Evolutionary conservation across 2,113 vertebrate species (phyloP), one percentile per base, ranked within the genome.

Genomic region (Mus pahari): DNA sequence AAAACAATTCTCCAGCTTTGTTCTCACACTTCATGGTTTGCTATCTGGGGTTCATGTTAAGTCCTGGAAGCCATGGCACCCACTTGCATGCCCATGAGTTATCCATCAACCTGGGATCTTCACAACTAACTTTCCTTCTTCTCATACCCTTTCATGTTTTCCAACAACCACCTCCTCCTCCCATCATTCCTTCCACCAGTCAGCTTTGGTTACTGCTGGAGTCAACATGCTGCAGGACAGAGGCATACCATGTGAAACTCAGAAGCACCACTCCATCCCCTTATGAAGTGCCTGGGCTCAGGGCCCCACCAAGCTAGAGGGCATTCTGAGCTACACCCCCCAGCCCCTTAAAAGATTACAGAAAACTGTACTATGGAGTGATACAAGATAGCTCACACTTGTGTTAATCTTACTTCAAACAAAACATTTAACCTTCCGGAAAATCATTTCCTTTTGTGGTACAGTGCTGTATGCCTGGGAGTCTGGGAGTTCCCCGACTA

Each of bases 121-220:
- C 82, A 73, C 86, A 91, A 48, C 48, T n/a, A 28, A 79, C 74
- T 50, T 94, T 13, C n/a, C 73, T 83, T 79, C 95, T 91, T 48
- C 48, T 48, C 68, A n/a, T 68, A 90, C 45, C 16, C 73, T 78
- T 86, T 62, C 77, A 94, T 96, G 58, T 88, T 58, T 70, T 24
- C 1, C 73, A 87, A 58, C 58, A 62, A 60, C 19, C 14, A 64
- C 28, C 55, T 26, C 60, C 55, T 58, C 53, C 39, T 95, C 60
- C 75, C 28, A 89, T 62, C 50, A 66, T 66, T 89, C 75, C 93
- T 89, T 93, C 36, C 75, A 28, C 53, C 96, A 70, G 73, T 95
- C 68, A 78, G 28, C 82, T 87, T 78, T 70, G 60, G 62, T 86
- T 78, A 93, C 39, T 48, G 66, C 55, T 19, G 24, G 53, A 55